A percentile compares a stretch with the other conserved stretches of the same genome.
Conservation (phyloP, 2,113 vertebrate genomes). For the Seriola aureovittata region DNA sequence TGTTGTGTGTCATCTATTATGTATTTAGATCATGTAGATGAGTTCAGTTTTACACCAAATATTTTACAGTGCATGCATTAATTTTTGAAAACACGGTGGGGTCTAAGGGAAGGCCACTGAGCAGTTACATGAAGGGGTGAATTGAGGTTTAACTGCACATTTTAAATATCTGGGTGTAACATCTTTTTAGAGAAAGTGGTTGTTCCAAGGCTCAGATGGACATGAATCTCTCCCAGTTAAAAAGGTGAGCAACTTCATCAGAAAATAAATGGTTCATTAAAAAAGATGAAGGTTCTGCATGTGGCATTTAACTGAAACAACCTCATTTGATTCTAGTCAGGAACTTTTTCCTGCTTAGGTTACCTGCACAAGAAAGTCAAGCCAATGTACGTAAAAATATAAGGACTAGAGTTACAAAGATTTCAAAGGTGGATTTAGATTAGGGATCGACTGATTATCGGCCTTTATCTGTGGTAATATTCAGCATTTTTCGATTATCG, state of each 20-base stretch:
- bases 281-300: not conserved
- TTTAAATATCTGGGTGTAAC: not conserved
- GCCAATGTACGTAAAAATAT: no score
- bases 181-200: not conserved
- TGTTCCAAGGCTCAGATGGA: not conserved
- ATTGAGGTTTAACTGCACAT: not conserved
- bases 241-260: no score
- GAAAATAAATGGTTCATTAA: no score
- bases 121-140: not conserved
- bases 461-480: no score
- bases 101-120: not conserved
- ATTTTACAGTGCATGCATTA: not conserved
- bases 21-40: slow-evolving; percentile 17
- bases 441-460: no score
- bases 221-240: no score
- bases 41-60: not conserved
- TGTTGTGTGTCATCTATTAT: slow-evolving; percentile 27
- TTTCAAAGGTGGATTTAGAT: no score
- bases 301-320: not conserved
- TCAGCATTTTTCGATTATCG: no score
- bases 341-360: not conserved
- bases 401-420: no score
- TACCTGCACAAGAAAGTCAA: not conserved
- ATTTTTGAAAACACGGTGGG: slow-evolving; percentile 9
- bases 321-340: not conserved